Percentiles rank a stretch among this genome's conserved stretches.
Conservation (phyloP, 1,140 invertebrate species). For the Helicoverpa zea region DNA sequence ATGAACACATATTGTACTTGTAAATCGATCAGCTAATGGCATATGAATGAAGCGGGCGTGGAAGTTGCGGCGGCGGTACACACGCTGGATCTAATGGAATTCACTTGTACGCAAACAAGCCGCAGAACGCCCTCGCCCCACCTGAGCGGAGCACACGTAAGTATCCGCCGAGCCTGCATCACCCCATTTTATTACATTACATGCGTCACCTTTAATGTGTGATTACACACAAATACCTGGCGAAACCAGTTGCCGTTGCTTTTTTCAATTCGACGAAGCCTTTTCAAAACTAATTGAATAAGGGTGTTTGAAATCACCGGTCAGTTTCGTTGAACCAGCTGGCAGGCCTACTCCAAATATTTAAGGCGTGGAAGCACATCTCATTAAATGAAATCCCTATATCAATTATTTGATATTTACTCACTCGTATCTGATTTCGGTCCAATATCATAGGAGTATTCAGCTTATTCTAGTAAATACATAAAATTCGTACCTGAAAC, state of each 20-base stretch:
- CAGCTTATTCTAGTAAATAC: neutral
- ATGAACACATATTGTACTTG: conserved; percentile 73
- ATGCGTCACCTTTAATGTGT: conserved; percentile 36
- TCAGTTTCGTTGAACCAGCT: neutral
- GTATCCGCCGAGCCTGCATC: conserved; percentile 39
- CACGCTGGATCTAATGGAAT: conserved; percentile 84
- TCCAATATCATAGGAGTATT: too few relatives aligned
- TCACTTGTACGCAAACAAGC: conserved; percentile 85
- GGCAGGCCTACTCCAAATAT: neutral
- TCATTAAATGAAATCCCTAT: neutral
- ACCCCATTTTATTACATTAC: conserved; percentile 33
- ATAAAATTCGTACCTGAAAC: conserved; percentile 36
- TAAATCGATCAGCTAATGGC: conserved; percentile 85
- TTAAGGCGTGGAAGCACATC: neutral
- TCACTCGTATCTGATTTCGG: neutral
- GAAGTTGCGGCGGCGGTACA: conserved; percentile 75
- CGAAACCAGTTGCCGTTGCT: neutral
- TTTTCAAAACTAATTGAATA: neutral
- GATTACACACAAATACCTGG: neutral
- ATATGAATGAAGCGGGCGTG: conserved; percentile 82
- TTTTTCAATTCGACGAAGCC: neutral
- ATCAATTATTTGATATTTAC: neutral
- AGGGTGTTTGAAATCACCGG: neutral
- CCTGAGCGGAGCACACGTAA: conserved; percentile 58
- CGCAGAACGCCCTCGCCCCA: conserved; percentile 72